Base-by-base conservation (phyloP, 2,797 vertebrate genomes). In the Gallinago nigripennis region DNA sequence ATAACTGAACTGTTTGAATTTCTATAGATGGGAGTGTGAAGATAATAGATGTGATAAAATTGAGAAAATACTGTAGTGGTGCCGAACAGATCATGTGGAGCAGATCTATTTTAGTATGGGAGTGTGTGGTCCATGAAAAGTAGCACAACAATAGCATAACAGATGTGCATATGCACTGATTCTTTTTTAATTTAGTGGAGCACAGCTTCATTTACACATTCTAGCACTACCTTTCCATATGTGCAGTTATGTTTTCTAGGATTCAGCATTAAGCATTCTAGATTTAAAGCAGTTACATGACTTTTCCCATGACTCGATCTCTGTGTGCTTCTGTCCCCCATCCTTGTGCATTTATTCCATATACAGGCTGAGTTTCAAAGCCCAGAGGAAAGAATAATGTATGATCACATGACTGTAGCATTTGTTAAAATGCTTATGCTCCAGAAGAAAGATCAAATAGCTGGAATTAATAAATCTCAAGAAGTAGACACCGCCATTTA, bases 1-100 rank as follows among this genome's bases (percentile, higher is more conserved):
- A 7, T 39, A 43, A 58, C 7, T 45, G 72, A 71, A 8, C 28
- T 90, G 8, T 66, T 24, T 58, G 24, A n/a, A 37, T 79, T 56
- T 35, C 30, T 72, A 16, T 39, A 66, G n/a, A 13, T 11, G 43
- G 31, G 19, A 58, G 2, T 23, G 11, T 66, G 31, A 84, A 58
- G 39, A 17, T 18, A 45, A 2, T 12, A 41, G 51, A 60, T 0
- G 0, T 58, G 66, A 1, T 6, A 56, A 33, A 14, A 8, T 25
- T 21, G 48, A 60, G 18, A 9, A 89, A 53, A 73, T 56, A 16
- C n/a, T 23, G 0, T 21, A 27, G 13, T 39, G 24, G 24, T 78
- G 53, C 41, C 66, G 50, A 46, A 0, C 41, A 71, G 31, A 28
- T 81, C 12, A 5, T 39, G 5, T 75, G 61, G 53, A 92, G 21